Evolutionary conservation across 2,888 invertebrate species (phyloP).

Genomic region (Cephus spinipes): DNA sequence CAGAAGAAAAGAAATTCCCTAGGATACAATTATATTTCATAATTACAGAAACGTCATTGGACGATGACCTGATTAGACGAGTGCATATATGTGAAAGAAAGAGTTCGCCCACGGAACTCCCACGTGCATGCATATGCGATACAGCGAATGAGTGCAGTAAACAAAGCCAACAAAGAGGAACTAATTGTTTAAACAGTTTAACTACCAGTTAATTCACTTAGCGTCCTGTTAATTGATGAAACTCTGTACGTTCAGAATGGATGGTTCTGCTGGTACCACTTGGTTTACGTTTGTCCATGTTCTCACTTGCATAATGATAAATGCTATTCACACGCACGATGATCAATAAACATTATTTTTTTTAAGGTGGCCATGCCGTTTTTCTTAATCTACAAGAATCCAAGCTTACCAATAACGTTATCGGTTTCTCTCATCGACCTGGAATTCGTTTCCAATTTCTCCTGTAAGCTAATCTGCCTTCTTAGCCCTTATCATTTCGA

Average conservation of each 20-base stretch:
- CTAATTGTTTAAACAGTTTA: slow-evolving; percentile 13
- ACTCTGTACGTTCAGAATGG: slow-evolving; percentile 28
- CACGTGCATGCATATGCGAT: slow-evolving; percentile 16
- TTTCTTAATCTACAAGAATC: background rate
- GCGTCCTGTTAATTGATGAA: slow-evolving; percentile 51
- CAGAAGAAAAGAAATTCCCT: background rate
- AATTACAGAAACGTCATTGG: background rate
- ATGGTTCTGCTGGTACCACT: background rate
- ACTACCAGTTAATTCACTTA: slow-evolving; percentile 47
- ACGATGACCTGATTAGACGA: background rate
- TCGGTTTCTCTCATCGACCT: background rate
- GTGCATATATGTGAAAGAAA: slow-evolving; percentile 12
- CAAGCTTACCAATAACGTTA: background rate
- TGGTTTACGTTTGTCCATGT: background rate
- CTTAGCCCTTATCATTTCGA: background rate
- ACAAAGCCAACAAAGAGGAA: background rate
- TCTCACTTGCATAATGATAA: background rate
- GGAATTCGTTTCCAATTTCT: background rate
- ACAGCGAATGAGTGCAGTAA: background rate
- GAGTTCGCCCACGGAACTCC: slow-evolving; percentile 33
- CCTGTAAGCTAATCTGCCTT: background rate
- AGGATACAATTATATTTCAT: background rate
- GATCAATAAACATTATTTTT: background rate
- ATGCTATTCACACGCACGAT: background rate
- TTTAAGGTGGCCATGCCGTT: background rate